Percentiles rank a stretch among this genome's conserved stretches.
These are phyloP conservation scores for Trachelipus rathkii DNA, from an alignment of 1,140 invertebrate species.

Conservation along the genomic window DNA sequence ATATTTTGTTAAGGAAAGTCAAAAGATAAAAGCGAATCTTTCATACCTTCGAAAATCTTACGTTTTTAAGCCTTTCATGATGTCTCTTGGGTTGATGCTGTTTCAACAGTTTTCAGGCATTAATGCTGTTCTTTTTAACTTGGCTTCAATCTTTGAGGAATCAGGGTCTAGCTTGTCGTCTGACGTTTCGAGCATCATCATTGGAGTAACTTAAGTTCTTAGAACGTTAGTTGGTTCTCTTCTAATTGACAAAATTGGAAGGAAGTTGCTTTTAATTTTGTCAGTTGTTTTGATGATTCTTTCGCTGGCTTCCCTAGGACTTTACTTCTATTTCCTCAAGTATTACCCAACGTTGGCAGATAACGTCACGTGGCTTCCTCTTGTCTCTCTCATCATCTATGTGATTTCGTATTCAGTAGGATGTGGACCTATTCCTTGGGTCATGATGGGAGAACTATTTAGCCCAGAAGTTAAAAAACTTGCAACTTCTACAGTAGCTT, in stretches of 20 bases:
- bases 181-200: conserved; percentile 14
- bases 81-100: conserved; percentile 19
- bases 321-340: conserved; percentile 17
- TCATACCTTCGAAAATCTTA: conserved; percentile 43
- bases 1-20: conserved; percentile 23
- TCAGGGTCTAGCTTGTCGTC: not conserved
- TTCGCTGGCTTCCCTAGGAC: conserved; percentile 3
- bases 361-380: conserved; percentile 58
- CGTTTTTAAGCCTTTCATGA: not conserved
- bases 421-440: conserved; percentile 65
- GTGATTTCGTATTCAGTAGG: conserved; percentile 67
- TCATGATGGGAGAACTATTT: conserved; percentile 71
- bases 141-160: conserved; percentile 20
- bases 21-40: conserved; percentile 32
- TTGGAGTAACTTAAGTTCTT: not conserved
- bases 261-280: not conserved
- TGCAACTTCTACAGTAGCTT: conserved; percentile 69
- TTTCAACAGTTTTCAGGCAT: conserved; percentile 26
- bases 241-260: not conserved
- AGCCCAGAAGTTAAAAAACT: conserved; percentile 69
- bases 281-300: not conserved
- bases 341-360: not conserved
- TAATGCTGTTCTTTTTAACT: conserved; percentile 26
- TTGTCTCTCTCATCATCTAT: conserved; percentile 64
- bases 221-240: not conserved